phyloP scores from a whole-genome alignment of 2,888 invertebrate species.

The Ophion costatus region DNA sequence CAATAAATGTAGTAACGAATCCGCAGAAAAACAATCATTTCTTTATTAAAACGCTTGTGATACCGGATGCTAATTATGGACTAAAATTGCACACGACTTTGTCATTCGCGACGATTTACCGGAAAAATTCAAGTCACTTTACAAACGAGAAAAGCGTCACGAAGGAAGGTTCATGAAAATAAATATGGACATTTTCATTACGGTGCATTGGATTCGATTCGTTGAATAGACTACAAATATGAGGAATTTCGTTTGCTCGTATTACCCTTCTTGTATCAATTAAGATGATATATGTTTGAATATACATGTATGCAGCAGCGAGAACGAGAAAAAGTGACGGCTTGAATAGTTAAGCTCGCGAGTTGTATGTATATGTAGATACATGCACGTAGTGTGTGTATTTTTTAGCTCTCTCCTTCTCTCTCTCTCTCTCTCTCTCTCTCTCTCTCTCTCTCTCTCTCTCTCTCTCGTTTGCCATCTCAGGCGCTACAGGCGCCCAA shows the following conservation, averaged over 20 bases:
- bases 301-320: not conserved
- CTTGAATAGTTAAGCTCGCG: conserved; percentile 31
- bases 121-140: too few species aligned
- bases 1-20: not conserved
- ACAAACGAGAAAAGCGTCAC: not conserved
- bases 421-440: conserved; percentile 51
- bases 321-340: conserved; percentile 23
- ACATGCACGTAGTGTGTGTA: not conserved
- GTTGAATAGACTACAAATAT: not conserved
- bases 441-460: conserved; percentile 63
- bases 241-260: not conserved
- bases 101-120: not conserved
- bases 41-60: not conserved
- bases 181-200: not conserved
- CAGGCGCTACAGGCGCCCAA: conserved; percentile 47
- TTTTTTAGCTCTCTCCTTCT: conserved; percentile 6
- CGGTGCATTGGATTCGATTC: not conserved
- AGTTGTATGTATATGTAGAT: not conserved
- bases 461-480: conserved; percentile 40
- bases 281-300: not conserved
- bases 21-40: not conserved
- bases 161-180: not conserved
- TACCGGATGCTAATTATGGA: not conserved
- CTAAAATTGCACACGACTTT: not conserved
- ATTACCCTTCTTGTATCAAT: not conserved